Percentiles rank a stretch among this genome's conserved stretches.
Conservation (phyloP, 2,113 vertebrate species). For the Blennius ocellaris region DNA sequence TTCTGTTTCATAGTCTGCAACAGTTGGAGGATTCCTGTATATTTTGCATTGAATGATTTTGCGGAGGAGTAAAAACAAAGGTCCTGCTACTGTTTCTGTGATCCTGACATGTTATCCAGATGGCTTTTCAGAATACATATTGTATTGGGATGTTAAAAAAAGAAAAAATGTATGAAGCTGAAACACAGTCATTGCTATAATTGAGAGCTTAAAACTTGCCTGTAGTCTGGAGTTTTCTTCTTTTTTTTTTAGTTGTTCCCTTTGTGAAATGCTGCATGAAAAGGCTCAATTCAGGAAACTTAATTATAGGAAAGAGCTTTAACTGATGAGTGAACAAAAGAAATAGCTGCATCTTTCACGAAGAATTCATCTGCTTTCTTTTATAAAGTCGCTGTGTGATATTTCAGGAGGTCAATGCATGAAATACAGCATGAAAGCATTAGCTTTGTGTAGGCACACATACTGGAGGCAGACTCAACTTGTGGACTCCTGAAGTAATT, state of each 20-base stretch:
- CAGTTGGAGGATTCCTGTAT: constrained; percentile 4
- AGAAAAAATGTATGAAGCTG: not conserved
- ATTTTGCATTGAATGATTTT: constrained; percentile 23
- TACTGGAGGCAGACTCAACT: not conserved
- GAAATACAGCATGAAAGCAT: not conserved
- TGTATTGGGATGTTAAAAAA: too few relatives aligned
- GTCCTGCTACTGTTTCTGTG: not conserved
- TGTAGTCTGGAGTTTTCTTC: not conserved
- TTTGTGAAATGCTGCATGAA: constrained; percentile 20
- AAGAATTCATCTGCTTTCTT: constrained; percentile 14
- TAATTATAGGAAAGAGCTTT: constrained; percentile 17
- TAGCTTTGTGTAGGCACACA: not conserved
- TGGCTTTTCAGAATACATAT: not conserved
- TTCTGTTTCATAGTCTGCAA: constrained; percentile 20
- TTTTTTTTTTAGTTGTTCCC: not conserved
- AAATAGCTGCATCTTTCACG: constrained; percentile 16
- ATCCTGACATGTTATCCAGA: not conserved
- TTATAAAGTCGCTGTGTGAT: not conserved
- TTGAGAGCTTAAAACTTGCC: not conserved
- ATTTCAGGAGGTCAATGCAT: not conserved
- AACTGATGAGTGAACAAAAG: constrained; percentile 13
- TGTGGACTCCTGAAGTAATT: too few relatives aligned
- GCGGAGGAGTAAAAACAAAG: constrained; percentile 9
- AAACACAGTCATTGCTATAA: not conserved
- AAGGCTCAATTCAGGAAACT: constrained; percentile 15